phyloP scores from a whole-genome alignment of 2,888 invertebrate genomes.

The Cheiracanthium punctorium region DNA sequence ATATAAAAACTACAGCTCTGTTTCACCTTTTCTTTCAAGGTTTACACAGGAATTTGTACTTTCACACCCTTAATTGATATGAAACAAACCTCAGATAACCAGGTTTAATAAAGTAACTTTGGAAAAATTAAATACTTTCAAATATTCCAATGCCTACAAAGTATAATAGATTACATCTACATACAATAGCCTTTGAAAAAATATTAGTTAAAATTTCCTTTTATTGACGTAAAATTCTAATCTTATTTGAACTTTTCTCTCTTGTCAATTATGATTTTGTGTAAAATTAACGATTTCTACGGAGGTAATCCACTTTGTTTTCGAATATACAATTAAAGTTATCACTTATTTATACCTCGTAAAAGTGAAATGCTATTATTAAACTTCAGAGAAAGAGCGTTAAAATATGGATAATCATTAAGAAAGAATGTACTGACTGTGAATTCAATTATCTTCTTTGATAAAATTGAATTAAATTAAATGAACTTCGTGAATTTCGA shows the following conservation, averaged over 20 bases:
- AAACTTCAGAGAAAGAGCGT: slow-evolving; percentile 24
- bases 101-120: no score
- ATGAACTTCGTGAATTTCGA: slow-evolving; percentile 6
- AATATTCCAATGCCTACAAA: no score
- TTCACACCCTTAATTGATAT: no score
- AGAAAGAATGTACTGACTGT: slow-evolving; percentile 39
- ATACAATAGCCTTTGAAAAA: no score
- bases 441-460: slow-evolving; percentile 63
- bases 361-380: slow-evolving; percentile 37
- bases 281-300: slow-evolving; percentile 19
- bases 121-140: no score
- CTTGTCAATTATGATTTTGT: not conserved
- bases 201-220: no score
- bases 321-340: slow-evolving; percentile 54
- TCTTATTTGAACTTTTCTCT: not conserved
- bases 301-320: slow-evolving; percentile 49
- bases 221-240: not conserved
- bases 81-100: no score
- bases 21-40: no score
- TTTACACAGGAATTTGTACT: no score
- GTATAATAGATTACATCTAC: no score
- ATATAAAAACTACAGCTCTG: no score
- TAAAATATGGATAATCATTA: slow-evolving; percentile 63
- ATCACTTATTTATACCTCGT: slow-evolving; percentile 42
- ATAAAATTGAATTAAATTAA: slow-evolving; percentile 60